phyloP scores from a whole-genome alignment of 30 jellyfish, hydroid and myxozoan genomes.

The Turritopsis rubra region DNA sequence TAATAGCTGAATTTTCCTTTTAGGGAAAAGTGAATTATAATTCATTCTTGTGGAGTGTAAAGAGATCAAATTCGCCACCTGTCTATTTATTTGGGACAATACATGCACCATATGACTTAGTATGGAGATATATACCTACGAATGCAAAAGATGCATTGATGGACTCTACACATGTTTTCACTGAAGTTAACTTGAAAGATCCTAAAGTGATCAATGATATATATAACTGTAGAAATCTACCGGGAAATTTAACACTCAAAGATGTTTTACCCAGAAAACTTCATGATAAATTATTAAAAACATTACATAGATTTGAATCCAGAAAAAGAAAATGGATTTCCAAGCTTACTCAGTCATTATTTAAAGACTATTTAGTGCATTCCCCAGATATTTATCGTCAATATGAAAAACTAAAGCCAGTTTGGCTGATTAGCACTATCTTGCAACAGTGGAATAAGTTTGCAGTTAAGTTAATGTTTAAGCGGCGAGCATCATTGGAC shows the following conservation, averaged over 20 bases:
- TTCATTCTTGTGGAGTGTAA: conserved; percentile 45
- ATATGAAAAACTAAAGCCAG: conserved; percentile 31
- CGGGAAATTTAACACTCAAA: conserved; percentile 32
- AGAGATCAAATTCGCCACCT: conserved; percentile 33
- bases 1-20: background rate
- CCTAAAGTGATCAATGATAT: conserved; percentile 16
- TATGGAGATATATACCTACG: conserved; percentile 41
- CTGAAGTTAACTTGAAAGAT: conserved; percentile 40
- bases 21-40: conserved; percentile 10
- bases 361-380: background rate
- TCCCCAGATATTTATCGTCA: background rate
- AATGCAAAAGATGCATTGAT: conserved; percentile 38
- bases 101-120: conserved; percentile 38
- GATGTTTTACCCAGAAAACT: conserved; percentile 28
- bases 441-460: conserved; percentile 46
- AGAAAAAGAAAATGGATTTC: conserved; percentile 24
- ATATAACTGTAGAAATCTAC: conserved; percentile 28
- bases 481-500: conserved; percentile 11
- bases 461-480: conserved; percentile 16
- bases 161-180: conserved; percentile 23
- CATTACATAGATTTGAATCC: conserved; percentile 6
- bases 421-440: conserved; percentile 25
- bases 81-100: conserved; percentile 46
- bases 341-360: conserved; percentile 12
- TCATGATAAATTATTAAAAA: conserved; percentile 16